These are phyloP conservation scores for Spilosoma lubricipeda DNA, from an alignment of 2,888 invertebrate species.

Conservation along the genomic window DNA sequence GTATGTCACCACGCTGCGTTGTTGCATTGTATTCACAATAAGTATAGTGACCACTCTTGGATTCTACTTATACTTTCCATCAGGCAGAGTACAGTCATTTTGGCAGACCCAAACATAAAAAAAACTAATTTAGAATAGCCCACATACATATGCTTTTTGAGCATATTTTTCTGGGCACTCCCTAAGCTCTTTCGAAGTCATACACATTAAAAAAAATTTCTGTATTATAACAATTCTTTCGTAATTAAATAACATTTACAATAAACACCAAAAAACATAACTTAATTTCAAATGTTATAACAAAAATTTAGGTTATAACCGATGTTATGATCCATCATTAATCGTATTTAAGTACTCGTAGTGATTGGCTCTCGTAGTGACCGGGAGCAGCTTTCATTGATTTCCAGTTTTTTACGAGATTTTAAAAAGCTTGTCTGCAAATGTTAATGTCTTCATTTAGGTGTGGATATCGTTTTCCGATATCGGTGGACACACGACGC, in stretches of 20 bases:
- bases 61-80: too few species aligned
- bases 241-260: not conserved
- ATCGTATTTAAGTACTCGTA: slow-evolving; percentile 68
- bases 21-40: too few species aligned
- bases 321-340: slow-evolving; percentile 49
- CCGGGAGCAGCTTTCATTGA: slow-evolving; percentile 58
- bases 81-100: too few species aligned
- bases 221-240: not conserved
- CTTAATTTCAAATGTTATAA: not conserved
- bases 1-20: too few species aligned
- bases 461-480: slow-evolving; percentile 55
- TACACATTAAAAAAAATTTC: not conserved
- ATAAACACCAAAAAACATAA: not conserved
- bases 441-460: slow-evolving; percentile 53
- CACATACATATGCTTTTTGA: not conserved
- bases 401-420: slow-evolving; percentile 54
- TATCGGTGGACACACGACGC: slow-evolving; percentile 32
- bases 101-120: too few species aligned
- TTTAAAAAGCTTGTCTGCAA: slow-evolving; percentile 49
- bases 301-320: slow-evolving; percentile 1
- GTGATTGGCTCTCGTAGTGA: slow-evolving; percentile 63
- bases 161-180: not conserved
- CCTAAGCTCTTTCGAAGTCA: not conserved
- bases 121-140: too few species aligned
- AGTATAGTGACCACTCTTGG: too few species aligned